Percentiles rank a stretch among this genome's conserved stretches.
phyloP scores from a whole-genome alignment of 2,113 vertebrate species.

The Mugil cephalus region DNA sequence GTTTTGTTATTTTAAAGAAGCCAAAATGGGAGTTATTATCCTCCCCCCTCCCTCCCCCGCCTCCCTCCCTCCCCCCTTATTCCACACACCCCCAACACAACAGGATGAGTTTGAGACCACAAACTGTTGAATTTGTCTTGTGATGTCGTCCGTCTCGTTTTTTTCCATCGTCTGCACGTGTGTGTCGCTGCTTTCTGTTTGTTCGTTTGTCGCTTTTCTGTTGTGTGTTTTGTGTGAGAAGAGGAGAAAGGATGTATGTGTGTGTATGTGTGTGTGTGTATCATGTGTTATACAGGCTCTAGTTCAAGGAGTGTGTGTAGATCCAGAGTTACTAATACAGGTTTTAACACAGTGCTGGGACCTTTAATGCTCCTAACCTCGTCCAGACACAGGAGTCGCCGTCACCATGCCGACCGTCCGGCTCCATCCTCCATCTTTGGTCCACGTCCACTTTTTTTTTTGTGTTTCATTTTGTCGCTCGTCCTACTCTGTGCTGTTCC shows the following conservation, averaged over 20 bases:
- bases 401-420: slow-evolving; percentile 53
- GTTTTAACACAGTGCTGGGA: slow-evolving; percentile 62
- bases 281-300: background rate
- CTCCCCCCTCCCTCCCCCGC: background rate
- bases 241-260: slow-evolving; percentile 7
- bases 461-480: background rate
- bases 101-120: slow-evolving; percentile 21
- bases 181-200: slow-evolving; percentile 30
- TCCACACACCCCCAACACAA: too few relatives aligned
- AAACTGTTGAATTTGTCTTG: slow-evolving; percentile 34
- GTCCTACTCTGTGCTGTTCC: too few relatives aligned
- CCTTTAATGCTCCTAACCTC: slow-evolving; percentile 49
- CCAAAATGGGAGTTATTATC: slow-evolving; percentile 30
- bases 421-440: slow-evolving; percentile 47
- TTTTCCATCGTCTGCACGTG: slow-evolving; percentile 50
- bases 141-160: slow-evolving; percentile 21
- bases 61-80: background rate
- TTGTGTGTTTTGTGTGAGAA: slow-evolving; percentile 12
- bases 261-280: slow-evolving; percentile 2
- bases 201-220: slow-evolving; percentile 22
- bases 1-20: slow-evolving; percentile 24
- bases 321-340: slow-evolving; percentile 66
- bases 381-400: slow-evolving; percentile 31
- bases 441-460: slow-evolving; percentile 11
- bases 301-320: slow-evolving; percentile 36